A percentile compares a stretch with the other conserved stretches of the same genome.
These are phyloP conservation scores for Furcula furcula DNA, from an alignment of 2,888 invertebrate species.

Conservation along the genomic window DNA sequence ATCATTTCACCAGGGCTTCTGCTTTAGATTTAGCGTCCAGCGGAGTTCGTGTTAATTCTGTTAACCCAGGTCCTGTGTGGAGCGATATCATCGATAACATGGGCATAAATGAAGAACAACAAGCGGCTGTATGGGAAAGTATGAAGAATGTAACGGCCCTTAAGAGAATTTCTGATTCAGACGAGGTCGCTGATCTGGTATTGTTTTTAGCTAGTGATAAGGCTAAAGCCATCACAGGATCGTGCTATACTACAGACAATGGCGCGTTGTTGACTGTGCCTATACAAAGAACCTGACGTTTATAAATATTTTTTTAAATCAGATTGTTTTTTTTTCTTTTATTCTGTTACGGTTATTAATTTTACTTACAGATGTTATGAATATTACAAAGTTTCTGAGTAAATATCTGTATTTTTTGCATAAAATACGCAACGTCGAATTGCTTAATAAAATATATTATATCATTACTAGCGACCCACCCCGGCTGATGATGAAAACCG, in stretches of 20 bases:
- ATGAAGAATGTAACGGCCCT: slow-evolving; percentile 4
- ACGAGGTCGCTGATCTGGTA: slow-evolving; percentile 37
- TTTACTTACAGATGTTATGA: too few species aligned
- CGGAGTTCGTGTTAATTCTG: slow-evolving; percentile 84
- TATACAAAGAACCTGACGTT: too few species aligned
- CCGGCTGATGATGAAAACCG: too few species aligned
- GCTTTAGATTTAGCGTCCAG: slow-evolving; percentile 85
- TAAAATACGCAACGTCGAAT: too few species aligned
- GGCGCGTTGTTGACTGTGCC: slow-evolving; percentile 11
- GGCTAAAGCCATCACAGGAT: slow-evolving; percentile 33
- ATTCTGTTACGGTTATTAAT: too few species aligned
- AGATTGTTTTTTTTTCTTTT: too few species aligned
- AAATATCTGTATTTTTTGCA: too few species aligned
- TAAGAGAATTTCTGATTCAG: slow-evolving; percentile 18
- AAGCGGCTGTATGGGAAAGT: background rate
- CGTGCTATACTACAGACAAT: slow-evolving; percentile 18
- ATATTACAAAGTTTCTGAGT: too few species aligned
- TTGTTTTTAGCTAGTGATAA: slow-evolving; percentile 33
- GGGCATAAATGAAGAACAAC: background rate
- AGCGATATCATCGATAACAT: slow-evolving; percentile 6
- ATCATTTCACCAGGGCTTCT: slow-evolving; percentile 30
- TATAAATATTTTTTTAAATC: too few species aligned
- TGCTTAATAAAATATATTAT: too few species aligned
- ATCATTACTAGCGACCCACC: too few species aligned
- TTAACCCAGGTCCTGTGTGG: slow-evolving; percentile 28